Percentiles rank a stretch among this genome's conserved stretches.
Conservation (phyloP, 1,140 invertebrate species). For the Drosophila nigrodunni region DNA sequence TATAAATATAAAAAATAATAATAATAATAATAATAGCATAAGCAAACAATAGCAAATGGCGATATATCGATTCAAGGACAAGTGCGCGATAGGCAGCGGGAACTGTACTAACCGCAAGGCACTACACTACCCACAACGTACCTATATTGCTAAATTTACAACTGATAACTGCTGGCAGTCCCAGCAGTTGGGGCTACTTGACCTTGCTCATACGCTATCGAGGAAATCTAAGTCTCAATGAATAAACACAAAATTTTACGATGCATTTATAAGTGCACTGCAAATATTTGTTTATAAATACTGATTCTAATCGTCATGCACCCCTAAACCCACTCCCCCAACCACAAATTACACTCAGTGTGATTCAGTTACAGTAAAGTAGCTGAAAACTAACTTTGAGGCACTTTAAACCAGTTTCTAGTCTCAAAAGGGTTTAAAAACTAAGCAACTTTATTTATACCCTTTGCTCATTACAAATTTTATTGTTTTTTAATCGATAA, state of each 20-base stretch:
- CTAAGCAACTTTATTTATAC: neutral
- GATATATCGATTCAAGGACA: slow-evolving; percentile 69
- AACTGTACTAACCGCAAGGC: slow-evolving; percentile 68
- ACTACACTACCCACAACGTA: slow-evolving; percentile 21
- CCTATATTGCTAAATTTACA: slow-evolving; percentile 11
- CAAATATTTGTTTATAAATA: slow-evolving; percentile 59
- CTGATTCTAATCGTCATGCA: too few species aligned
- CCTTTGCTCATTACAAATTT: neutral
- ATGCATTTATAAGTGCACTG: slow-evolving; percentile 73
- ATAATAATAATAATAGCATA: slow-evolving; percentile 7
- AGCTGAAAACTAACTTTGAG: too few species aligned
- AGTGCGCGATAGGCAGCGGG: slow-evolving; percentile 58
- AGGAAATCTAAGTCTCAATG: slow-evolving; percentile 76
- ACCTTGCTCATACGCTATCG: slow-evolving; percentile 44
- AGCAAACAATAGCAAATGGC: slow-evolving; percentile 48
- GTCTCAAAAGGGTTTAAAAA: too few species aligned
- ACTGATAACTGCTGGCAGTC: slow-evolving; percentile 57
- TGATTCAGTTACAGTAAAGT: neutral
- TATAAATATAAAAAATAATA: neutral
- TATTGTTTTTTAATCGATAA: neutral
- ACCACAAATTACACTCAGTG: neutral
- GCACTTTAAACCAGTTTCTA: too few species aligned
- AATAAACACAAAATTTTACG: slow-evolving; percentile 75
- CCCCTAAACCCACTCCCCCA: too few species aligned
- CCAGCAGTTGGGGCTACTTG: neutral